Conservation (phyloP, 2,113 vertebrate species). For the Hystrix brachyura region DNA sequence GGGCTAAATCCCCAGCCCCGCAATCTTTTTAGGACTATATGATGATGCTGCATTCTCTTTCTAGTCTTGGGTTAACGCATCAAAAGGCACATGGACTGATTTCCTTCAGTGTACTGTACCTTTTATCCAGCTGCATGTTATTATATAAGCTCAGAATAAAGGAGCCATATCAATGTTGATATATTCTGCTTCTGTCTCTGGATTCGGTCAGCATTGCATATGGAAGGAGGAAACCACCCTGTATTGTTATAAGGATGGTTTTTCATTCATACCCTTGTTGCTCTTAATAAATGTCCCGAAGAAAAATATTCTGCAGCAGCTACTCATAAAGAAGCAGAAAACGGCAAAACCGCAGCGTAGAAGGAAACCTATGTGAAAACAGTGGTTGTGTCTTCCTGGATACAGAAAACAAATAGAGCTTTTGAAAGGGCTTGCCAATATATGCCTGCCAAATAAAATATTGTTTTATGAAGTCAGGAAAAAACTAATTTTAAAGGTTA, state of each 20-base stretch:
- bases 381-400: slow-evolving; percentile 92
- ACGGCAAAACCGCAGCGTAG: slow-evolving; percentile 89
- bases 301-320: slow-evolving; percentile 88
- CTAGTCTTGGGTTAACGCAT: slow-evolving; percentile 79
- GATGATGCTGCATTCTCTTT: neutral
- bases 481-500: slow-evolving; percentile 94
- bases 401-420: slow-evolving; percentile 93
- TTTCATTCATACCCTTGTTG: slow-evolving; percentile 88
- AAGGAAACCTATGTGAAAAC: slow-evolving; percentile 92
- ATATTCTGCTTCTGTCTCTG: slow-evolving; percentile 80
- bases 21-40: neutral
- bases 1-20: no score
- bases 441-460: slow-evolving; percentile 92
- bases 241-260: slow-evolving; percentile 81
- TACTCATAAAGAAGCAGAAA: slow-evolving; percentile 89
- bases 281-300: slow-evolving; percentile 88
- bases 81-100: slow-evolving; percentile 81
- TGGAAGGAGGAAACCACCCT: slow-evolving; percentile 79
- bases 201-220: slow-evolving; percentile 77
- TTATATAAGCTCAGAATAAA: slow-evolving; percentile 85
- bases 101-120: slow-evolving; percentile 81
- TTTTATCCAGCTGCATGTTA: slow-evolving; percentile 82
- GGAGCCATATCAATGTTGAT: slow-evolving; percentile 78
- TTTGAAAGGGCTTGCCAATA: slow-evolving; percentile 88
- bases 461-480: slow-evolving; percentile 93